Percentiles rank a stretch among this genome's conserved stretches.
These are phyloP conservation scores for Sternarchorhynchus goeldii DNA, from an alignment of 2,797 vertebrate genomes.

Conservation along the genomic window DNA sequence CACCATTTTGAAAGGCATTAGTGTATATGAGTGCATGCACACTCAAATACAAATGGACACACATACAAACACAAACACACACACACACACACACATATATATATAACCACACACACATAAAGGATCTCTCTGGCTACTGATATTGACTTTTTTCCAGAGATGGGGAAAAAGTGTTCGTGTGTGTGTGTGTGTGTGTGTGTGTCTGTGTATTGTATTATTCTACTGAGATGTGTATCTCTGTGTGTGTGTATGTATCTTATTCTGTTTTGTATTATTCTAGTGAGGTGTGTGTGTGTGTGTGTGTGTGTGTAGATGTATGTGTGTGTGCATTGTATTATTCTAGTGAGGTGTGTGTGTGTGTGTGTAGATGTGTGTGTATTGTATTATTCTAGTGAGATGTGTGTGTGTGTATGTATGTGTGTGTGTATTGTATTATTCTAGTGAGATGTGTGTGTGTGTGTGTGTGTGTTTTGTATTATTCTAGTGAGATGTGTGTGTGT, in stretches of 20 bases:
- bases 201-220: too few relatives aligned
- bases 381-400: too few relatives aligned
- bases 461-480: neutral
- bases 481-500: neutral
- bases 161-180: neutral
- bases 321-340: too few relatives aligned
- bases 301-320: neutral
- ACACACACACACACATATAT: constrained; percentile 3
- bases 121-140: constrained; percentile 7
- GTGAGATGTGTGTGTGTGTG: constrained; percentile 3
- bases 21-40: neutral
- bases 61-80: neutral
- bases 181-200: constrained; percentile 17
- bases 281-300: neutral
- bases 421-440: neutral
- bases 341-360: constrained; percentile 7
- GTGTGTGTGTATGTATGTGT: too few relatives aligned
- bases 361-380: neutral
- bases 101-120: neutral
- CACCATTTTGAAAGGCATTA: constrained; percentile 22
- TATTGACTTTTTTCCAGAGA: constrained; percentile 27
- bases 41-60: neutral
- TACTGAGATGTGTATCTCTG: constrained; percentile 6
- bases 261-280: neutral
- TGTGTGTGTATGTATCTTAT: neutral